Percentiles rank a stretch among this genome's conserved stretches.
phyloP scores from a whole-genome alignment of 2,113 vertebrate species.

The Scortum barcoo region DNA sequence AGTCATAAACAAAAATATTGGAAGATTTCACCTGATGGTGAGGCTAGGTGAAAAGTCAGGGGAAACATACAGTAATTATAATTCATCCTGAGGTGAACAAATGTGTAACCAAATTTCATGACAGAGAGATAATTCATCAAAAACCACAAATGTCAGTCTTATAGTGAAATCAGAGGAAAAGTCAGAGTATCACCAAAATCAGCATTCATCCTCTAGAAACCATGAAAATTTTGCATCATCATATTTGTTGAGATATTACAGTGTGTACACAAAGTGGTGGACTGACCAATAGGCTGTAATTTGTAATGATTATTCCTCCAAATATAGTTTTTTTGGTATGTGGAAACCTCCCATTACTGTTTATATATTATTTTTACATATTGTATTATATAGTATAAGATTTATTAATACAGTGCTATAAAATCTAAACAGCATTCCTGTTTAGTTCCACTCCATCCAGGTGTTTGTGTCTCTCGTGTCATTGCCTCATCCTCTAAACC shows the following conservation, averaged over 20 bases:
- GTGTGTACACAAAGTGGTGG: not conserved
- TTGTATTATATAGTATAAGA: not conserved
- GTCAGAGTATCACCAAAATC: no score
- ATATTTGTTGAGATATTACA: not conserved
- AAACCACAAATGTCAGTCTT: not conserved
- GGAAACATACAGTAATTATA: no score
- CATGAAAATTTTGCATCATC: not conserved
- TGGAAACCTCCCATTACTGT: not conserved
- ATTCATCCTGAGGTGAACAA: no score
- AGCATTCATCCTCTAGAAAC: not conserved
- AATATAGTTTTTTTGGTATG: not conserved
- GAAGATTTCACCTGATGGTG: no score
- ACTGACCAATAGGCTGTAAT: not conserved
- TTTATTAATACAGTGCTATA: not conserved
- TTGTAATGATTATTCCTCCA: not conserved
- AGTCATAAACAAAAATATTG: no score
- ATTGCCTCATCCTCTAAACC: slow-evolving; percentile 60
- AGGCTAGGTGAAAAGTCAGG: no score
- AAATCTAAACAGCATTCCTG: slow-evolving; percentile 50
- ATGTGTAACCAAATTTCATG: no score
- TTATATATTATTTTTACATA: not conserved
- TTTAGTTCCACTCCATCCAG: slow-evolving; percentile 66
- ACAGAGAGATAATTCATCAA: no score
- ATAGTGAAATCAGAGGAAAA: no score
- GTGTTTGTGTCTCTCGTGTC: slow-evolving; percentile 62